These are phyloP conservation scores for Heterotilapia buettikoferi DNA, from an alignment of 2,113 vertebrate species.

Conservation along the genomic window DNA sequence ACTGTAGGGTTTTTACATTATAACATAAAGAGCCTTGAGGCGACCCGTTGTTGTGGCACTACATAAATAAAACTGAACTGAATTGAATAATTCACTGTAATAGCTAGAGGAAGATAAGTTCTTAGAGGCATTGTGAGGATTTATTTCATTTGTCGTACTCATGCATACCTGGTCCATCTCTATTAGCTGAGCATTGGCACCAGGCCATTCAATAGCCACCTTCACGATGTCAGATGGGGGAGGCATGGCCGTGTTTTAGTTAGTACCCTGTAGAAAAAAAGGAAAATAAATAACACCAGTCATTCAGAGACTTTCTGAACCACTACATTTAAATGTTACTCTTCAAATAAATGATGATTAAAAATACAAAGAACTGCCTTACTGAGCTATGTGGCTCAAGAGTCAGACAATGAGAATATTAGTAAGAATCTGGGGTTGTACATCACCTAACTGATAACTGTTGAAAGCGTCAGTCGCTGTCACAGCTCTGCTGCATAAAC, in stretches of 20 bases:
- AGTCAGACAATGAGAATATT: background rate
- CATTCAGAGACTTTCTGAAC: background rate
- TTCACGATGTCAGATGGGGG: slow-evolving; percentile 95
- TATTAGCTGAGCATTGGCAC: slow-evolving; percentile 94
- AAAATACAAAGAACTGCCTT: background rate
- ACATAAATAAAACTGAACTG: background rate
- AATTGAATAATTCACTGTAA: background rate
- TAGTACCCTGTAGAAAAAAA: slow-evolving; percentile 5
- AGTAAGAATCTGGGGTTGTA: background rate
- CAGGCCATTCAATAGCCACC: slow-evolving; percentile 97
- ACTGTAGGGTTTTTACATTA: background rate
- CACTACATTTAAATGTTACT: background rate
- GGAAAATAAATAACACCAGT: background rate
- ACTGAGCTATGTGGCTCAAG: background rate
- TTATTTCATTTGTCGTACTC: background rate
- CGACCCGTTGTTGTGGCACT: background rate
- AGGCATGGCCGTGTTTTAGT: slow-evolving; percentile 75
- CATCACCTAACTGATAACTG: slow-evolving; percentile 41
- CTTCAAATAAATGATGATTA: background rate
- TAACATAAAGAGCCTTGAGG: background rate
- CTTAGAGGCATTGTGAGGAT: background rate
- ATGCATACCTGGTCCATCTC: slow-evolving; percentile 94
- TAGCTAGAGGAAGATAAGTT: background rate
- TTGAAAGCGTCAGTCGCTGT: slow-evolving; percentile 31
- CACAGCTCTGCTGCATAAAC: slow-evolving; percentile 28